Evolutionary conservation across 2,888 invertebrate genomes (phyloP).

Genomic region (Choreutis nemorana): DNA sequence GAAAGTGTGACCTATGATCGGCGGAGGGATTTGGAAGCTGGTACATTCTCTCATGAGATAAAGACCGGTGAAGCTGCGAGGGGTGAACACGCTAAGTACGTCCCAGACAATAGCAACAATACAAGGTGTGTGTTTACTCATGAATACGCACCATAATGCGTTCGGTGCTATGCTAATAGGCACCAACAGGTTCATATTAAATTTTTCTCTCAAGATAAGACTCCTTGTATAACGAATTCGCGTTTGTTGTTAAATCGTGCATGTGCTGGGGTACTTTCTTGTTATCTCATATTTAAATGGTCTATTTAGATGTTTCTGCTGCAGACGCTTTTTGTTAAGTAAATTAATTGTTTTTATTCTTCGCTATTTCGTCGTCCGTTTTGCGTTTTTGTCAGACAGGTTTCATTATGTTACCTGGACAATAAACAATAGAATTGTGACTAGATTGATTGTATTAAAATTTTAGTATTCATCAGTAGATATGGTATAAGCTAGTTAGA

Average conservation of each 20-base stretch:
- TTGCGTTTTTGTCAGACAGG: no score
- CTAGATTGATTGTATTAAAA: no score
- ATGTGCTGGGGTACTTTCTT: constrained; percentile 35
- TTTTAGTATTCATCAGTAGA: no score
- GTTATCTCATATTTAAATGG: constrained; percentile 51
- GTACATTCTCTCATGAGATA: constrained; percentile 31
- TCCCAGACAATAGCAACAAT: constrained; percentile 54
- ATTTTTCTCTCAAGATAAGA: constrained; percentile 57
- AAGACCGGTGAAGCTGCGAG: no score
- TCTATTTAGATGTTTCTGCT: constrained; percentile 55
- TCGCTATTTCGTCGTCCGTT: no score
- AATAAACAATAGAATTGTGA: constrained; percentile 12
- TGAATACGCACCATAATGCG: constrained; percentile 54
- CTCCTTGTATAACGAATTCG: constrained; percentile 64
- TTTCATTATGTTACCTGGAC: no score
- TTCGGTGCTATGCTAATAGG: constrained; percentile 51
- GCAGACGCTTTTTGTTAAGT: constrained; percentile 41
- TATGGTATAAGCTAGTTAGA: no score
- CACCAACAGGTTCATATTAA: constrained; percentile 57
- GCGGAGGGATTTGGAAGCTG: constrained; percentile 27
- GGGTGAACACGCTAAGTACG: constrained; percentile 62
- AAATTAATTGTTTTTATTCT: no score
- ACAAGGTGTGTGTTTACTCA: constrained; percentile 62
- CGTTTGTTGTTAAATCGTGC: constrained; percentile 62
- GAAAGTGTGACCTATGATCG: constrained; percentile 48